These are phyloP conservation scores for Myotis planiceps DNA, from an alignment of 2,797 vertebrate species.

Conservation along the genomic window DNA sequence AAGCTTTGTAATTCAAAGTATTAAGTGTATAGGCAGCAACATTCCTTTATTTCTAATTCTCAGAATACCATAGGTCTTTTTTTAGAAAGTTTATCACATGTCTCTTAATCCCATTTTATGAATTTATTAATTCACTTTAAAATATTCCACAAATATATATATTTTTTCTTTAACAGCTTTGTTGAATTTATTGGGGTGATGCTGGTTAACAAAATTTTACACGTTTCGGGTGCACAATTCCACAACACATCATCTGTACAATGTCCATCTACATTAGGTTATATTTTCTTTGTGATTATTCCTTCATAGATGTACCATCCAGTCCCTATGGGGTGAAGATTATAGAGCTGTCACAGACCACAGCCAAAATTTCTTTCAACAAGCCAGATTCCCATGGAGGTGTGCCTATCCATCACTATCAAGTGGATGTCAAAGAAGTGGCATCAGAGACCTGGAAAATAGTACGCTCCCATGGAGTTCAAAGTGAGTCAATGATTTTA, in stretches of 20 bases:
- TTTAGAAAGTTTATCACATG: not conserved
- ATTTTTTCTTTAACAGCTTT: not conserved
- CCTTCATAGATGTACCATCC: slow-evolving; percentile 94
- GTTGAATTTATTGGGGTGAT: not conserved
- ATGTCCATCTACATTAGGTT: not conserved
- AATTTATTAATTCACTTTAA: not conserved
- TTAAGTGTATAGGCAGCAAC: not conserved
- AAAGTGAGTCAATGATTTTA: slow-evolving; percentile 91
- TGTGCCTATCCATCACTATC: slow-evolving; percentile 97
- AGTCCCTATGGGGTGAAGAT: slow-evolving; percentile 95
- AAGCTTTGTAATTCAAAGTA: not conserved
- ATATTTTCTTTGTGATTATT: slow-evolving; percentile 33
- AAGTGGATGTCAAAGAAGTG: slow-evolving; percentile 96
- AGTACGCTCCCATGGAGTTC: slow-evolving; percentile 94
- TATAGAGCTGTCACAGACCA: slow-evolving; percentile 95
- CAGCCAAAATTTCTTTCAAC: slow-evolving; percentile 95
- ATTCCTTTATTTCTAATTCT: not conserved
- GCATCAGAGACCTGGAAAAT: slow-evolving; percentile 95
- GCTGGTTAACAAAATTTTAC: not conserved
- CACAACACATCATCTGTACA: too few relatives aligned
- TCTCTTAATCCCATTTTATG: not conserved
- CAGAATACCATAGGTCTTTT: not conserved
- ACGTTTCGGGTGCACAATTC: not conserved
- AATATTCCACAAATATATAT: not conserved
- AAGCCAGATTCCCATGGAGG: slow-evolving; percentile 98